Evolutionary conservation across 1,140 invertebrate species (phyloP).

Genomic region (Macrotrachela quadricornifera): DNA sequence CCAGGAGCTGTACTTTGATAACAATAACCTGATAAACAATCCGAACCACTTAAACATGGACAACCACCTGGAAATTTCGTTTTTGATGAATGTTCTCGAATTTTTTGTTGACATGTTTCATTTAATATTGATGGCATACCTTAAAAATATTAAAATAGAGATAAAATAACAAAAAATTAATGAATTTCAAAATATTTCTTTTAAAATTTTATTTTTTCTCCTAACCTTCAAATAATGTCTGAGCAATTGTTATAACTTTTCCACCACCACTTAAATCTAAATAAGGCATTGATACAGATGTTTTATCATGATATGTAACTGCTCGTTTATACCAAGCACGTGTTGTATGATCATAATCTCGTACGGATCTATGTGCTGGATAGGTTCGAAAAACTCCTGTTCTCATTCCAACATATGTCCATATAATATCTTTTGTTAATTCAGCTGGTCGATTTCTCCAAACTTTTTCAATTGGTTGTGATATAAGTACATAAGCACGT

Average conservation of each 20-base stretch:
- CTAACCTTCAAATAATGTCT: constrained; percentile 33
- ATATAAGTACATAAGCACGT: constrained; percentile 31
- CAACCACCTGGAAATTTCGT: constrained; percentile 24
- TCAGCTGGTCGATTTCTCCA: constrained; percentile 27
- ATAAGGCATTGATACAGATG: constrained; percentile 32
- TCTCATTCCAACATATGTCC: constrained; percentile 32
- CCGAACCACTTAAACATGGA: constrained; percentile 13
- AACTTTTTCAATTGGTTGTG: constrained; percentile 28
- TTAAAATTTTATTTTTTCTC: no score
- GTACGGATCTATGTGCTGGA: constrained; percentile 28
- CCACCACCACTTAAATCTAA: constrained; percentile 32
- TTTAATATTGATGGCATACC: constrained; percentile 24
- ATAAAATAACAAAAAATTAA: no score
- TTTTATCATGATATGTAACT: constrained; percentile 24
- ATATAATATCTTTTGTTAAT: constrained; percentile 29
- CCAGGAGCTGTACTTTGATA: constrained; percentile 25
- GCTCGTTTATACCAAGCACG: constrained; percentile 30
- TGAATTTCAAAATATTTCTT: no score
- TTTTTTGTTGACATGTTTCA: constrained; percentile 18
- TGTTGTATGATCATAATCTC: constrained; percentile 28
- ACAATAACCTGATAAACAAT: constrained; percentile 20
- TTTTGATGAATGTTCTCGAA: constrained; percentile 10
- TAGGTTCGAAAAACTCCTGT: constrained; percentile 32
- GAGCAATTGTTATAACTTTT: constrained; percentile 32
- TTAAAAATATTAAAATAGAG: no score